Conservation (phyloP, 2,888 invertebrate genomes). For the Caenorhabditis sp. region DNA sequence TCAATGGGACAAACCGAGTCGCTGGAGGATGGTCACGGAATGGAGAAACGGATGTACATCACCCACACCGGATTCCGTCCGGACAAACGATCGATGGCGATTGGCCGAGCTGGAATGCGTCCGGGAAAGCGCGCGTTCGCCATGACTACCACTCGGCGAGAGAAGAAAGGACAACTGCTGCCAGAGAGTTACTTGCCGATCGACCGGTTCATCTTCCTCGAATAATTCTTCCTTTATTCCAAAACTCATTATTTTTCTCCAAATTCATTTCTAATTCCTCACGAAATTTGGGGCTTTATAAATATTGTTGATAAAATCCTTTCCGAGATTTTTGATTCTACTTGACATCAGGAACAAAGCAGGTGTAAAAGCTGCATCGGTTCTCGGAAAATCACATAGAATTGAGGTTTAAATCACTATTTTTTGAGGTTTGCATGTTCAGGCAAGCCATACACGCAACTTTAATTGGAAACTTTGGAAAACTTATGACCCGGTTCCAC, state of each 20-base stretch:
- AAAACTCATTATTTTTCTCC: too few species aligned
- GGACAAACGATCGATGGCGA: slow-evolving; percentile 64
- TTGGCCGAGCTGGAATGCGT: slow-evolving; percentile 69
- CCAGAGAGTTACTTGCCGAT: slow-evolving; percentile 2
- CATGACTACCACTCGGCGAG: neutral
- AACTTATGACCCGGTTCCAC: slow-evolving; percentile 5
- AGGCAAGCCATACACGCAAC: too few species aligned
- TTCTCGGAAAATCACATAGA: too few species aligned
- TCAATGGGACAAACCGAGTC: neutral
- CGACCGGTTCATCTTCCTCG: neutral
- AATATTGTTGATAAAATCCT: too few species aligned
- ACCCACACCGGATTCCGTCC: neutral
- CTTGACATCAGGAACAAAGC: too few species aligned
- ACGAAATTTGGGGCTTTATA: too few species aligned
- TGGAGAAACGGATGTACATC: slow-evolving; percentile 8
- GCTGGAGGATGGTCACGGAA: neutral
- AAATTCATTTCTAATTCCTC: too few species aligned
- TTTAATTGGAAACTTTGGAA: neutral
- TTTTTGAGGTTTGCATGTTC: too few species aligned
- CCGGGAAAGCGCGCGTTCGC: slow-evolving; percentile 65
- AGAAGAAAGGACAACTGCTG: neutral
- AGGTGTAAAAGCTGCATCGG: too few species aligned
- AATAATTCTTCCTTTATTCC: slow-evolving; percentile 1
- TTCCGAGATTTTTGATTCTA: too few species aligned
- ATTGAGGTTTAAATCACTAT: too few species aligned